Percentiles rank a stretch among this genome's conserved stretches.
Evolutionary conservation across 2,797 vertebrate species (phyloP).

Genomic region (Notamacropus eugenii): DNA sequence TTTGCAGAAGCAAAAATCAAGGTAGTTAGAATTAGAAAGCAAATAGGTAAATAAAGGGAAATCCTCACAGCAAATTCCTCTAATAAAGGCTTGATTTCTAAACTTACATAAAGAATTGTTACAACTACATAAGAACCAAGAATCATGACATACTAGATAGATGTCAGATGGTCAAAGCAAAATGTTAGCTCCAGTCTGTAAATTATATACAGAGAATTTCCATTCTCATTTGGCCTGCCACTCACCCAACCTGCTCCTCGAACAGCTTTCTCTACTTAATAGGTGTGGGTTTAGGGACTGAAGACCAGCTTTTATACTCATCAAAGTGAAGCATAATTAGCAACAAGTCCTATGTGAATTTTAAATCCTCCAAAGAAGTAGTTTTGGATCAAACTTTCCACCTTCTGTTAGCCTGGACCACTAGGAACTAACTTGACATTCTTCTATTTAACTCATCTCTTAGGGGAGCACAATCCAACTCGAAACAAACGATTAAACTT

Average conservation of each 20-base stretch:
- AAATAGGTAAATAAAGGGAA: background rate
- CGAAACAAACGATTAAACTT: constrained; percentile 30
- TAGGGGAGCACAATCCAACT: constrained; percentile 6
- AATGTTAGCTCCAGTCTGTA: no score
- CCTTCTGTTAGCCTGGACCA: constrained; percentile 12
- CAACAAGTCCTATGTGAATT: background rate
- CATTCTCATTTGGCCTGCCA: no score
- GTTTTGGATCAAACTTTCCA: constrained; percentile 43
- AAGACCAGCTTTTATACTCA: no score
- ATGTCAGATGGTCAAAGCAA: no score
- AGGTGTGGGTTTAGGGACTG: no score
- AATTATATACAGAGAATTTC: no score
- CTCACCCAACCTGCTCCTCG: no score
- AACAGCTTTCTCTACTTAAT: no score
- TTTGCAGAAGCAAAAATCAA: background rate
- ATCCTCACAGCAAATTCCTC: background rate
- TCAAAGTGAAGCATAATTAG: no score
- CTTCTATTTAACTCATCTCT: constrained; percentile 33
- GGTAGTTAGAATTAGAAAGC: background rate
- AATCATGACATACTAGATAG: background rate
- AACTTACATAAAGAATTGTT: background rate
- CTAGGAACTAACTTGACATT: constrained; percentile 44
- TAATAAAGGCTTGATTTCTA: background rate
- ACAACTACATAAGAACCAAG: background rate
- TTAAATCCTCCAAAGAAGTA: background rate